Base-by-base conservation (phyloP, 2,888 invertebrate species). In the Netelia inedita region DNA sequence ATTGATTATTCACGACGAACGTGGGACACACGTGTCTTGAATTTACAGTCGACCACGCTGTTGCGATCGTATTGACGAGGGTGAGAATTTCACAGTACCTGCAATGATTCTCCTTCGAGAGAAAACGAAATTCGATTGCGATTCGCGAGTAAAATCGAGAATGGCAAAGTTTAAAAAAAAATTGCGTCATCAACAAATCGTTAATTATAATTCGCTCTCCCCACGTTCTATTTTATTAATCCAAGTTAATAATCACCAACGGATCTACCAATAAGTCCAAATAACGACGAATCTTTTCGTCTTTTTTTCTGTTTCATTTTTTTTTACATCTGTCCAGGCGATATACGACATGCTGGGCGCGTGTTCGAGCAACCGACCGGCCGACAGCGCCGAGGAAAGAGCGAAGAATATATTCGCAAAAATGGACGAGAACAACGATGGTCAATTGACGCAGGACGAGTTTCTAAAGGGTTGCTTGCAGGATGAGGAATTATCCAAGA, bases 261-360 rank as follows among this genome's bases (percentile, higher is more conserved):
- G 5, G 3, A 0, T 28, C 28, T 11, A 41, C 41, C 41, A 41
- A 6, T 9, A 46, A 46, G 14, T 0, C 14, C 28, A 14, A 46
- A 46, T 46, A 46, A 46, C 46, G 46, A 46, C 46, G 46, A 46
- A 10, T 23, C 11, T 46, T 11, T 1, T 16, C 19, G 28, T 71
- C 55, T 0, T 9, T 23, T 10, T 68, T 9, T 81, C 66, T 61
- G 69, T 50, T 23, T 78, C 65, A 73, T 63, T 66, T 35, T 72
- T 71, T 16, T 21, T 50, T 50, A 21, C 2, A 19, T 74, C 6
- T 85, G 69, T 88, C 2, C 88, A 99, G 99, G 99, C 99, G 88
- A 99, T 99, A 94, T 99, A 99, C 95, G 99, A 99, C 94, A 99
- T 99, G 99, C 95, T 99, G 91, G 99, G 99, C 79, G 98, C 98